Evolutionary conservation across 1,140 invertebrate genomes (phyloP), one percentile per base, ranked within the genome.

Genomic region (Lerema accius): DNA sequence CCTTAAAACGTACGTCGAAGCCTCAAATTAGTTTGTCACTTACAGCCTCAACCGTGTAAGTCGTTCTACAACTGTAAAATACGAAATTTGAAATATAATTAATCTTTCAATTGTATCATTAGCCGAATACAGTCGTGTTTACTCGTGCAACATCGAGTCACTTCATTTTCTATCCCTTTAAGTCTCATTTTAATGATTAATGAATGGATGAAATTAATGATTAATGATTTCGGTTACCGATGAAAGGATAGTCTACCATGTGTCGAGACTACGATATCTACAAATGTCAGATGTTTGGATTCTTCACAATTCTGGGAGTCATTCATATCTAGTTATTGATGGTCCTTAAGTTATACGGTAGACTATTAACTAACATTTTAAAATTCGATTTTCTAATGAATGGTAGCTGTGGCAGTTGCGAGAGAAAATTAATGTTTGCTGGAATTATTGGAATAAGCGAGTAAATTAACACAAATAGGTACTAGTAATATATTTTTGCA

Each of bases 151-250:
- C 77, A 78, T 79, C 61, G 66, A 73, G 73, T 82, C 80, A 82
- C 76, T 84, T 86, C 84, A 87, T 89, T 86, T 86, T 89, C 82
- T 86, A 77, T 87, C 82, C 84, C 80, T 89, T 89, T 89, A 89
- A 89, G 84, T 86, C 86, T 89, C 86, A 89, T 89, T 89, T 83
- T 70, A 79, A 82, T 86, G 86, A 89, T 89, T 78, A 82, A 89
- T 85, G 85, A 81, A 78, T 50, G 56, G 51, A 79, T 71, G 66
- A 69, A 83, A 80, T 75, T 75, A 71, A 78, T 86, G 82, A 89
- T 89, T 74, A 78, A 89, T 86, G 80, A 81, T 73, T 63, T 67
- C 60, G 65, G 71, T 69, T 67, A 68, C 53, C 69, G 84, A 82
- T 87, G 86, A 89, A 89, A 89, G 76, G 83, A 77, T 64, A 60